Percentiles rank a stretch among this genome's conserved stretches.
These are phyloP conservation scores for Tragelaphus imberbis DNA, from an alignment of 2,113 vertebrate species.

Conservation along the genomic window DNA sequence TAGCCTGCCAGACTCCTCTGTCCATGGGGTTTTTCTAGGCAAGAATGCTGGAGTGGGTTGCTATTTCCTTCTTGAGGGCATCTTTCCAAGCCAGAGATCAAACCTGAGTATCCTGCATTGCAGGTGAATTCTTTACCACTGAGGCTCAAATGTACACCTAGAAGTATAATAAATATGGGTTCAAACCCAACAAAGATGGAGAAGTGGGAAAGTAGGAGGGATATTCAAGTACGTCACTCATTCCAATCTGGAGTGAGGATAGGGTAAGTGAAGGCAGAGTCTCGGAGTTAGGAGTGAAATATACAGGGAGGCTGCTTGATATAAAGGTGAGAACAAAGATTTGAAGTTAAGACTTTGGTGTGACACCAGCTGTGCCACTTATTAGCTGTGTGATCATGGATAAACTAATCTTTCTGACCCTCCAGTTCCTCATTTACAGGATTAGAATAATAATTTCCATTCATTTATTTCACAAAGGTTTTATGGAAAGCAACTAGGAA, in stretches of 20 bases:
- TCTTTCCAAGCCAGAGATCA: background rate
- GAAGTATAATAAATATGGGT: background rate
- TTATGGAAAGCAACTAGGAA: background rate
- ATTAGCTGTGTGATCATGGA: background rate
- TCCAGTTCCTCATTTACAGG: background rate
- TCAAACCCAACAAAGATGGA: background rate
- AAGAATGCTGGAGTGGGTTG: background rate
- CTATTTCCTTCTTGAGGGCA: background rate
- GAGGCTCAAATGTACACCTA: background rate
- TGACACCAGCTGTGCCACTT: background rate
- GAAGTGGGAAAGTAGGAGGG: background rate
- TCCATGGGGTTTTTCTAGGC: background rate
- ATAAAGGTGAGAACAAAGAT: background rate
- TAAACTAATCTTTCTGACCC: background rate
- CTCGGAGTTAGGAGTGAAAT: background rate
- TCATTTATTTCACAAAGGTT: background rate
- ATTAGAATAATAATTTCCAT: background rate
- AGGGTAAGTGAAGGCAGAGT: background rate
- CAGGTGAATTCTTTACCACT: background rate
- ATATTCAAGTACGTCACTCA: background rate
- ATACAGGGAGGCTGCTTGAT: background rate
- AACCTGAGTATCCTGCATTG: background rate
- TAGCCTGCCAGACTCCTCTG: background rate
- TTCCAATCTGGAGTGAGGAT: background rate
- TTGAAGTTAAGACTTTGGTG: background rate